Evolutionary conservation across 2,888 invertebrate genomes (phyloP).

Genomic region (Leuctra nigra): DNA sequence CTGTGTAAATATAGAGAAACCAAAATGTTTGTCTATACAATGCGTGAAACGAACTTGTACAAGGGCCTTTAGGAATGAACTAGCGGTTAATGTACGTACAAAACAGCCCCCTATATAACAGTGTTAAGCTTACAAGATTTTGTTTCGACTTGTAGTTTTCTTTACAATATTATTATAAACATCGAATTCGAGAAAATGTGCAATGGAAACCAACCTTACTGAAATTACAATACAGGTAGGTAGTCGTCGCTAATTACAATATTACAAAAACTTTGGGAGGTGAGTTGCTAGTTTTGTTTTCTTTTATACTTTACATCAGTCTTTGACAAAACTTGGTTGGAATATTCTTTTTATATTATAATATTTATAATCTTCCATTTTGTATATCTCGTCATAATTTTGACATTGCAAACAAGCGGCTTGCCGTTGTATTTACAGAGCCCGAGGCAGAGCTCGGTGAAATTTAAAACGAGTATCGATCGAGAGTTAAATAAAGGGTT

Average conservation of each 20-base stretch:
- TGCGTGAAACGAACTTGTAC: too few relatives aligned
- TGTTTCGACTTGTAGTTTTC: constrained; percentile 21
- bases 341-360: constrained; percentile 22
- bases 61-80: too few relatives aligned
- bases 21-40: too few relatives aligned
- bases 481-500: too few relatives aligned
- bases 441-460: background rate
- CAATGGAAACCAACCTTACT: constrained; percentile 16
- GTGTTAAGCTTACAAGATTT: constrained; percentile 20
- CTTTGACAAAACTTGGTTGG: constrained; percentile 30
- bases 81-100: constrained; percentile 23
- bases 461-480: background rate
- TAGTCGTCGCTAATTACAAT: constrained; percentile 26
- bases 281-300: constrained; percentile 27
- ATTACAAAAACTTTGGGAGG: constrained; percentile 27
- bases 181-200: constrained; percentile 24
- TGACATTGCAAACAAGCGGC: background rate
- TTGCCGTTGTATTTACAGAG: background rate
- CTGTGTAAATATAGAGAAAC: too few relatives aligned
- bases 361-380: constrained; percentile 23
- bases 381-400: constrained; percentile 6
- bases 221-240: too few relatives aligned
- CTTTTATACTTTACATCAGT: constrained; percentile 31
- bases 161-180: constrained; percentile 19
- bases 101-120: constrained; percentile 21